Evolutionary conservation across 2,113 vertebrate species (phyloP).

Genomic region (Lathamus discolor): DNA sequence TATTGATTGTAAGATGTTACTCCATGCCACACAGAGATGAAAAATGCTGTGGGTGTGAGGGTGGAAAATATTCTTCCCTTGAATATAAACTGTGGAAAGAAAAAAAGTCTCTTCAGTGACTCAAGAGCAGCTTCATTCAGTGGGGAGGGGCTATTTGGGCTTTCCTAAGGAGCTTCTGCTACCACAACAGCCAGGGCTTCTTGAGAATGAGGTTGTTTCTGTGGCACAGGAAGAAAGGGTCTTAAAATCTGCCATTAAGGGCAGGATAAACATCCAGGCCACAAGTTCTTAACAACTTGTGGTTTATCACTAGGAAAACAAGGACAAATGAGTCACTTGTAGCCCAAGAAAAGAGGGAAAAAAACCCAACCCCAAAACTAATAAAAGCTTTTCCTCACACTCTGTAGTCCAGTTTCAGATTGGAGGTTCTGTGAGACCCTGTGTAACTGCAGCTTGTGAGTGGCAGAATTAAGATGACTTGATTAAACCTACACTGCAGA

Average conservation of each 20-base stretch:
- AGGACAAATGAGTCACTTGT: not conserved
- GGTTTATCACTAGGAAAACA: not conserved
- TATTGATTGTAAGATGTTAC: not conserved
- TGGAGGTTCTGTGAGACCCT: not conserved
- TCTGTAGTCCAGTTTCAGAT: not conserved
- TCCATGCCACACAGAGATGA: not conserved
- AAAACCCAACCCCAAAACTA: rapidly evolving
- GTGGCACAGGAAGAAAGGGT: not conserved
- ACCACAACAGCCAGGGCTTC: not conserved
- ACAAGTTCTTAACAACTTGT: not conserved
- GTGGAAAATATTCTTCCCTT: not conserved
- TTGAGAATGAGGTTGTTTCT: not conserved
- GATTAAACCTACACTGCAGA: not conserved
- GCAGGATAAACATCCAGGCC: not conserved
- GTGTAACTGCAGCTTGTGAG: not conserved
- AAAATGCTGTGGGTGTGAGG: not conserved
- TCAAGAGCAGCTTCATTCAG: not conserved
- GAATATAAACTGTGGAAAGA: not conserved
- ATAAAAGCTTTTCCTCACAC: not conserved
- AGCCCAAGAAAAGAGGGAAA: not conserved
- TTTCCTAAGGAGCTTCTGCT: not conserved
- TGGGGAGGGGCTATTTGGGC: no score
- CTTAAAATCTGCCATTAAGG: not conserved
- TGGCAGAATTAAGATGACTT: not conserved
- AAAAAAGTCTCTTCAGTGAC: not conserved